Evolutionary conservation across 2,888 invertebrate genomes (phyloP), one percentile per base, ranked within the genome.

Genomic region (Salpingus planirostris): DNA sequence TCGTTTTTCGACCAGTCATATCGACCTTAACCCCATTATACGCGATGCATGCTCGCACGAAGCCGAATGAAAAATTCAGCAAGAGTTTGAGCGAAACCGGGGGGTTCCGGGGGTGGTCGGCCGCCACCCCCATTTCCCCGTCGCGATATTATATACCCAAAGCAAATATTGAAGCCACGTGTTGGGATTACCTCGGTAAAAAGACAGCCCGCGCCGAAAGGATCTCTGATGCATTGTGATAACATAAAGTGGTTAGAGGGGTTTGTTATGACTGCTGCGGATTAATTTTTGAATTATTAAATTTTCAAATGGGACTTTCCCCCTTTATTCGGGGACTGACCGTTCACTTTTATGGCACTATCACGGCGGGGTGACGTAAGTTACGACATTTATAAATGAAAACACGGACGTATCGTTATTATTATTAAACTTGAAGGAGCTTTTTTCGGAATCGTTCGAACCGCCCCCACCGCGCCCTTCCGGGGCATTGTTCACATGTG

Each of bases 211-310:
- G 49, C 51, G 39, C 49, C 40, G 47, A 40, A 40, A 47, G 39
- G 46, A 46, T 48, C 44, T 33, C 51, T 49, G 50, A 53, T 52
- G 52, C 50, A 52, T 52, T 49, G 52, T 49, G 55, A 55, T 55
- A 54, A 52, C 52, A 47, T 46, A 53, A 54, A 55, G 55, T 54
- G 55, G 54, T 52, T 54, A 50, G 46, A 42, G 52, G 53, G 55
- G 51, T 54, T 55, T 55, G 55, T 55, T 55, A 55, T 55, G 55
- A 55, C 55, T 52, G 52, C 38, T 38, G 49, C 42, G 55, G 55
- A 54, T 55, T 55, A 55, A 55, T 55, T 55, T 54, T 54, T 55
- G 54, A 54, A 55, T 54, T 55, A 55, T 18, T 18, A 18, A 18
- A 18, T 18, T 18, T 18, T 8, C 18, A 18, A 8, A 18, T 6